Base-by-base conservation (phyloP, 2,797 vertebrate species). In the Oophaga sylvatica region DNA sequence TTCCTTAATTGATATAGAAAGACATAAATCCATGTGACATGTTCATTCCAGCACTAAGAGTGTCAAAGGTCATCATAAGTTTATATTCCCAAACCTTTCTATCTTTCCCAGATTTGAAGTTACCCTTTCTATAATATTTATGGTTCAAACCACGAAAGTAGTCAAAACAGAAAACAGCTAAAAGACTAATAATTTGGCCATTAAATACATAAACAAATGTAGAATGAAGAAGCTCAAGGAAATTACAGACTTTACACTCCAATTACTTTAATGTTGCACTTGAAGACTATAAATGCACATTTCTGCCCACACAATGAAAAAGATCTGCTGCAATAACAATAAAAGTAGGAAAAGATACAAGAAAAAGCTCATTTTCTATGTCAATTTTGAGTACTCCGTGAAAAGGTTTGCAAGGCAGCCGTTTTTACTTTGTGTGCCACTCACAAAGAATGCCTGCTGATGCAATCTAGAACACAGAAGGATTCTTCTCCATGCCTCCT, bases 381-480 rank as follows among this genome's bases (percentile, higher is more conserved):
- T 85, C 68, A 81, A 62, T 88, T 88, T 83, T 80, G 76, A 81
- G 68, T 48, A 53, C 70, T 81, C 20, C 31, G 68, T 85, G 67
- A 76, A 88, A 88, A 73, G 87, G 80, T 88, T 70, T 78, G 65
- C 81, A 26, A 70, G 67, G 60, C 85, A 79, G 48, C 56, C 5
- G 31, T 70, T 59, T 77, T 78, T 79, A 68, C 73, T 84, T 68
- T 80, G 65, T 79, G 83, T 88, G 81, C 73, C 70, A 63, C 79
- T 89, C 35, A 85, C 83, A 85, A 89, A 80, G 81, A 83, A 83
- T 78, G 53, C 87, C 83, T 89, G 87, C 87, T 88, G 87, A 85
- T 85, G 83, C 68, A 85, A 88, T 85, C 83, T 81, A 76, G 48
- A 85, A 73, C 78, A 15, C 68, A 77, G 77, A 70, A 59, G 77